Percentiles rank a stretch among this genome's conserved stretches.
Conservation (phyloP, 1,140 invertebrate species). For the Lepidostoma basale region DNA sequence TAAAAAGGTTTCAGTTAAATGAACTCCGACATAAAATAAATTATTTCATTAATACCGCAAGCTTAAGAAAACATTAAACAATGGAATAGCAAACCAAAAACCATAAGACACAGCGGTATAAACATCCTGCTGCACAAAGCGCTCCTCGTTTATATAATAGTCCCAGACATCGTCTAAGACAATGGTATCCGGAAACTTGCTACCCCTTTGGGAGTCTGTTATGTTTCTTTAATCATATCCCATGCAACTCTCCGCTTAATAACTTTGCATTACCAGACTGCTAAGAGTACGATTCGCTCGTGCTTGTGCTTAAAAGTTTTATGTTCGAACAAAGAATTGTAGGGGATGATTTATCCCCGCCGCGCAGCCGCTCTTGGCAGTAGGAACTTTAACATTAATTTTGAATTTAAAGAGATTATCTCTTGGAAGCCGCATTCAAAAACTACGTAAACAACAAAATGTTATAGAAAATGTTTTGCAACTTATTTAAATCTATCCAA, state of each 20-base stretch:
- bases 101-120: slow-evolving; percentile 14
- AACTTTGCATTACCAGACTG: slow-evolving; percentile 23
- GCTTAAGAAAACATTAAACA: slow-evolving; percentile 9
- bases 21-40: too few relatives aligned
- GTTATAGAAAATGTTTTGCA: too few relatives aligned
- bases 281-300: background rate
- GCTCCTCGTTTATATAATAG: slow-evolving; percentile 12
- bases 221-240: slow-evolving; percentile 41
- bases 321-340: slow-evolving; percentile 10
- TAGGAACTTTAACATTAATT: too few relatives aligned
- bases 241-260: slow-evolving; percentile 23
- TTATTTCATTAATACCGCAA: background rate
- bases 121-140: slow-evolving; percentile 7
- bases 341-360: background rate
- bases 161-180: slow-evolving; percentile 29
- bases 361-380: too few relatives aligned
- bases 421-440: too few relatives aligned
- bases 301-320: background rate
- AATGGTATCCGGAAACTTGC: slow-evolving; percentile 33
- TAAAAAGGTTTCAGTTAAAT: too few relatives aligned
- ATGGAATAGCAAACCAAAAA: background rate
- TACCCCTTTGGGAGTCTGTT: slow-evolving; percentile 34
- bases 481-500: too few relatives aligned
- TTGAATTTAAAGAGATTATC: too few relatives aligned
- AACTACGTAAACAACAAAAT: too few relatives aligned